Conservation (phyloP, 2,113 vertebrate genomes). For the Arizona elegans region DNA sequence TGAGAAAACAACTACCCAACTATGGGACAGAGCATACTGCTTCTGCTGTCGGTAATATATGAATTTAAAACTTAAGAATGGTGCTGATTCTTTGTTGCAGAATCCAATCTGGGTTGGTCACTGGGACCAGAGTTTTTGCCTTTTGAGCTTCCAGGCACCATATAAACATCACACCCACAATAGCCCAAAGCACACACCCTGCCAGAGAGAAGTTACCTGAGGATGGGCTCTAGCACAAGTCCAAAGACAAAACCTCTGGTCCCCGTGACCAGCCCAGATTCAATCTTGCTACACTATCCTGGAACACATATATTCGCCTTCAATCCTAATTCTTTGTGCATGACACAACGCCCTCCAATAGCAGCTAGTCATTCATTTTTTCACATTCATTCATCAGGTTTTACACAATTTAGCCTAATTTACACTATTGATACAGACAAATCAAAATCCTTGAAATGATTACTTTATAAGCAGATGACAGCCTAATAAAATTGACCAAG, state of each 20-base stretch:
- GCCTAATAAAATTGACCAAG: slow-evolving; percentile 14
- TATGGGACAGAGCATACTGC: no score
- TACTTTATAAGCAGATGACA: slow-evolving; percentile 15
- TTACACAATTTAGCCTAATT: background rate
- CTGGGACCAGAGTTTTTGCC: background rate
- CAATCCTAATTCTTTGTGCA: background rate
- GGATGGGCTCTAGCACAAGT: background rate
- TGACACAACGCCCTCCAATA: no score
- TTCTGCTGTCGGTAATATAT: no score
- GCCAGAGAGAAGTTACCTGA: background rate
- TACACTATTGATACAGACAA: slow-evolving; percentile 5
- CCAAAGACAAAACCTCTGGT: background rate
- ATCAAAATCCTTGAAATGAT: background rate
- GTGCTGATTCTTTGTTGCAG: background rate
- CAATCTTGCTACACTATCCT: background rate
- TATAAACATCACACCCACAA: background rate
- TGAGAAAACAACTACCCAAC: no score
- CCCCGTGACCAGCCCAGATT: background rate
- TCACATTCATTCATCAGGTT: background rate
- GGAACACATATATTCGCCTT: background rate
- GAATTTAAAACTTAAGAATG: background rate
- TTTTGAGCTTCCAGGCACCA: background rate
- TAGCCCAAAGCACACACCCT: background rate
- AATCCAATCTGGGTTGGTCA: background rate
- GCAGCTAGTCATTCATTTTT: slow-evolving; percentile 2